Conservation (phyloP, 2,797 vertebrate genomes). For the Fistularia commersonii region DNA sequence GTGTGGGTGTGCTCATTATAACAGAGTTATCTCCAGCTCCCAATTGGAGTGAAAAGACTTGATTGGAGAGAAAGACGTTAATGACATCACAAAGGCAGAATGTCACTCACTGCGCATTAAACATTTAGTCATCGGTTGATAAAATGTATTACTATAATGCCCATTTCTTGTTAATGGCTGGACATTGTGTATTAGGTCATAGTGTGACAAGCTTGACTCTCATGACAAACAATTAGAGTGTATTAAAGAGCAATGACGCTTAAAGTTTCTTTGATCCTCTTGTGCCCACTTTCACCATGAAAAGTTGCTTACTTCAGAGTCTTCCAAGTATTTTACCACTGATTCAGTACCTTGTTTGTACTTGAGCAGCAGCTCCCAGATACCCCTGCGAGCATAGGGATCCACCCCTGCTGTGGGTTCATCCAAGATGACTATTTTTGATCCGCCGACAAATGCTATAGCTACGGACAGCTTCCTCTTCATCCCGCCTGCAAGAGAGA, state of each 20-base stretch:
- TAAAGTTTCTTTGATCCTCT: conserved; percentile 46
- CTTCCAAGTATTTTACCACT: conserved; percentile 16
- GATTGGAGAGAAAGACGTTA: conserved; percentile 63
- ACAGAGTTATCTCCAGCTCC: conserved; percentile 55
- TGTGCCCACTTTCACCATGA: conserved; percentile 28
- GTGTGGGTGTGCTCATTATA: conserved; percentile 68
- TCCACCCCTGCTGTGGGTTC: conserved; percentile 98
- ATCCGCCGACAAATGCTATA: conserved; percentile 94
- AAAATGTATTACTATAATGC: conserved; percentile 50
- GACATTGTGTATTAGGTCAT: conserved; percentile 30
- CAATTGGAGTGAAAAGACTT: conserved; percentile 59
- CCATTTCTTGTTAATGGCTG: conserved; percentile 31
- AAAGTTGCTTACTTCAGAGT: conserved; percentile 8
- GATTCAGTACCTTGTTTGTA: conserved; percentile 86
- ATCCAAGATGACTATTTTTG: conserved; percentile 93
- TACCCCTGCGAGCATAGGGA: conserved; percentile 94
- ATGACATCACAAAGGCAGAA: conserved; percentile 57
- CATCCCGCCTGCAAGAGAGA: conserved; percentile 85
- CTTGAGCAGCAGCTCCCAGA: conserved; percentile 96
- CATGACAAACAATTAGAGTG: conserved; percentile 47
- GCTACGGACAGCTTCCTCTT: conserved; percentile 97
- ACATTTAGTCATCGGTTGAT: conserved; percentile 69
- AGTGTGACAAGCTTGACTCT: conserved; percentile 41
- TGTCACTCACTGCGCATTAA: conserved; percentile 70
- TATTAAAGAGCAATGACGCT: conserved; percentile 51